A percentile compares a stretch with the other conserved stretches of the same genome.
phyloP scores from a whole-genome alignment of 2,888 invertebrate genomes.

The Hoplodrina ambigua region DNA sequence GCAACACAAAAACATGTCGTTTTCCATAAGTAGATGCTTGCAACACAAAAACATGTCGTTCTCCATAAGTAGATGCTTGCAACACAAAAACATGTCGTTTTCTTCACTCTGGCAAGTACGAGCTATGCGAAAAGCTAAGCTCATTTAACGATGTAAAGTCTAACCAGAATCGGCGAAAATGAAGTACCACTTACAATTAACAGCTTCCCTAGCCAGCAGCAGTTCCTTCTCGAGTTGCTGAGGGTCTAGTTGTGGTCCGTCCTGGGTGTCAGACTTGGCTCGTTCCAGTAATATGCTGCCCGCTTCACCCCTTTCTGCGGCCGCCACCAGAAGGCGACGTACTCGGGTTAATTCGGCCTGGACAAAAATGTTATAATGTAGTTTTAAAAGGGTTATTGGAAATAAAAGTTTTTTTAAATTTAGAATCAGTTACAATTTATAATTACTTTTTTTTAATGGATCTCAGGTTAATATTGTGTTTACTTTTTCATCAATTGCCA shows the following conservation, averaged over 20 bases:
- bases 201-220: constrained; percentile 94
- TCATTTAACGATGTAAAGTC: background rate
- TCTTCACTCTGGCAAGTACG: background rate
- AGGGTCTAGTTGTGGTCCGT: constrained; percentile 86
- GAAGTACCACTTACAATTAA: constrained; percentile 86
- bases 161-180: background rate
- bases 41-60: background rate
- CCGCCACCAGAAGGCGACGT: constrained; percentile 92
- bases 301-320: constrained; percentile 90
- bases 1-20: background rate
- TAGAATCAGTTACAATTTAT: too few relatives aligned
- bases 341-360: constrained; percentile 93
- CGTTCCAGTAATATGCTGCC: constrained; percentile 88
- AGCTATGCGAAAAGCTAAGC: background rate
- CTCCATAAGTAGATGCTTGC: background rate
- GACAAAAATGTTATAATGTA: constrained; percentile 4
- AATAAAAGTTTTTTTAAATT: too few relatives aligned
- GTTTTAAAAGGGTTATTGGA: background rate
- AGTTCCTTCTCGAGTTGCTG: constrained; percentile 93
- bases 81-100: background rate
- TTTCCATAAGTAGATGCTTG: background rate
- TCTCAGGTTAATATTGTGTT: too few relatives aligned
- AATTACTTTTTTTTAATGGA: too few relatives aligned
- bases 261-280: constrained; percentile 86
- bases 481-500: too few relatives aligned